Percentiles rank a stretch among this genome's conserved stretches.
These are phyloP conservation scores for Escarpia spicata DNA, from an alignment of 2,888 invertebrate species.

Conservation along the genomic window DNA sequence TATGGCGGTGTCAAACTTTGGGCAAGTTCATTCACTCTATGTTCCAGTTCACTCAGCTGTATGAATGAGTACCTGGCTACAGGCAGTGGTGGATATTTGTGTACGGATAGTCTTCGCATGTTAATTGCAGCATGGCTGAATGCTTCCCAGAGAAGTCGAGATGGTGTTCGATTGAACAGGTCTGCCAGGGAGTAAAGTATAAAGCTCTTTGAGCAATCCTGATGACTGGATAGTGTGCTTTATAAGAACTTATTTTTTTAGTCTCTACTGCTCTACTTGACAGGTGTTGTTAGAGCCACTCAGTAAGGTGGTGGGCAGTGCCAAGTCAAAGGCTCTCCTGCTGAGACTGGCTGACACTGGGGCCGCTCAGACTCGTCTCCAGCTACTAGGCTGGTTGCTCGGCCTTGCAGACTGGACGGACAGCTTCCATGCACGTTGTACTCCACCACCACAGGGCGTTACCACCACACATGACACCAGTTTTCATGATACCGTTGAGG, in stretches of 20 bases:
- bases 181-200: no score
- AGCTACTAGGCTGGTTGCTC: slow-evolving; percentile 54
- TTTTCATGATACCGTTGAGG: slow-evolving; percentile 24
- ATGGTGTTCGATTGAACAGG: no score
- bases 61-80: no score
- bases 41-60: no score
- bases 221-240: neutral
- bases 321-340: slow-evolving; percentile 55
- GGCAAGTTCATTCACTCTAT: no score
- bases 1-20: no score
- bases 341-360: slow-evolving; percentile 36
- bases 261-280: slow-evolving; percentile 9
- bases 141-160: no score
- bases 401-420: slow-evolving; percentile 58
- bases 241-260: neutral
- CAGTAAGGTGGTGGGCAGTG: slow-evolving; percentile 57
- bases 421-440: slow-evolving; percentile 38
- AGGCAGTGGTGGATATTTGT: no score
- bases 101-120: no score
- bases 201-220: no score
- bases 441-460: neutral
- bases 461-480: neutral
- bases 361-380: slow-evolving; percentile 42
- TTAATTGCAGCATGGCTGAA: no score
- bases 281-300: slow-evolving; percentile 60